These are phyloP conservation scores for Yponomeuta plumbellus DNA, from an alignment of 2,888 invertebrate genomes.

Conservation along the genomic window DNA sequence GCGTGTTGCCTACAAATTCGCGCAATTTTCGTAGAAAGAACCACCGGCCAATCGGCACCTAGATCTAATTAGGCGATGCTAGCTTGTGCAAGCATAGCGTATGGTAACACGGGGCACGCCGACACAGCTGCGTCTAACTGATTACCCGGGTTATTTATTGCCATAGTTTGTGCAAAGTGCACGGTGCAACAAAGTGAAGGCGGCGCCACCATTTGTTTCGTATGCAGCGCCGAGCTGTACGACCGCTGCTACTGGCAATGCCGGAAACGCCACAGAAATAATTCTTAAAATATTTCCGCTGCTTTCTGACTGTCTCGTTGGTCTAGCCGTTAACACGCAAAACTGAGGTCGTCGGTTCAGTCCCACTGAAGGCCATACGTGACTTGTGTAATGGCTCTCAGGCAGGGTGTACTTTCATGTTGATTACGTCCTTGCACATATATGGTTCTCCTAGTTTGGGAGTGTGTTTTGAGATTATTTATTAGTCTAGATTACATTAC, in stretches of 20 bases:
- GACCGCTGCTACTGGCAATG: not conserved
- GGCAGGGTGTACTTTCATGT: too few species aligned
- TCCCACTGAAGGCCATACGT: too few species aligned
- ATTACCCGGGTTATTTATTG: slow-evolving; percentile 35
- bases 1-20: slow-evolving; percentile 16
- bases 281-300: slow-evolving; percentile 3
- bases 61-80: slow-evolving; percentile 53
- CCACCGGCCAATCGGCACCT: slow-evolving; percentile 43
- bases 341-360: too few species aligned
- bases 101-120: slow-evolving; percentile 9
- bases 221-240: slow-evolving; percentile 15
- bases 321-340: too few species aligned
- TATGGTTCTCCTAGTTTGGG: too few species aligned
- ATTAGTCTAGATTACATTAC: not conserved
- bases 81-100: slow-evolving; percentile 34
- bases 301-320: not conserved
- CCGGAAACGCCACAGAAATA: not conserved
- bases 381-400: too few species aligned
- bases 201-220: slow-evolving; percentile 19
- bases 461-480: too few species aligned
- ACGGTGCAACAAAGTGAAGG: slow-evolving; percentile 24
- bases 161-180: slow-evolving; percentile 27
- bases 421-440: too few species aligned
- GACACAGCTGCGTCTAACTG: slow-evolving; percentile 20
- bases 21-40: slow-evolving; percentile 35